A percentile compares a stretch with the other conserved stretches of the same genome.
phyloP scores from a whole-genome alignment of 2,888 invertebrate genomes.

The Noctuana brunneofusca region DNA sequence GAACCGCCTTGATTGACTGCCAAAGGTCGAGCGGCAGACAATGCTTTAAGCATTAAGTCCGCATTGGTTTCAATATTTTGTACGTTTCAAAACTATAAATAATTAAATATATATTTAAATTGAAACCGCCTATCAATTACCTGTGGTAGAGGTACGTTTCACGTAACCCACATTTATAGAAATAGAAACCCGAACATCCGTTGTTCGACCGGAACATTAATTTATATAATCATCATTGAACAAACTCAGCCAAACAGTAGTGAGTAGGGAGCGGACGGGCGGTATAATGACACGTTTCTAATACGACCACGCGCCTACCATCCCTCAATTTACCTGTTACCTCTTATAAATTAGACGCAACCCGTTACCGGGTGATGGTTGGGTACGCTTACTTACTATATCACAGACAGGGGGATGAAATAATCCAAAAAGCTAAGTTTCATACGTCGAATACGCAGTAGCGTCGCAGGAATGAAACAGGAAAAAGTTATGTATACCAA shows the following conservation, averaged over 20 bases:
- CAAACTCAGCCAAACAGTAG: slow-evolving; percentile 66
- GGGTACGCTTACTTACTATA: background rate
- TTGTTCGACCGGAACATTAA: slow-evolving; percentile 52
- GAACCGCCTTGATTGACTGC: no score
- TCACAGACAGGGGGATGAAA: background rate
- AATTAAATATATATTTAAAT: background rate
- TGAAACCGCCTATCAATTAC: slow-evolving; percentile 3
- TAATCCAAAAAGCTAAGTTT: no score
- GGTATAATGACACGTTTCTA: slow-evolving; percentile 65
- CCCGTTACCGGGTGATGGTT: slow-evolving; percentile 63
- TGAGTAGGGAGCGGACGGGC: slow-evolving; percentile 25
- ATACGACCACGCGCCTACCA: slow-evolving; percentile 64
- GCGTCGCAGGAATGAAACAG: no score
- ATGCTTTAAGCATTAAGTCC: no score
- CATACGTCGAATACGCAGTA: no score
- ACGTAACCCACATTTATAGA: slow-evolving; percentile 15
- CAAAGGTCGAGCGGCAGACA: no score
- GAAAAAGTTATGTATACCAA: no score
- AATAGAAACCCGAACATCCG: slow-evolving; percentile 35
- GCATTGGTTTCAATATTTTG: no score
- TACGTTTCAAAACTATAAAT: no score
- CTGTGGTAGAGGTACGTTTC: slow-evolving; percentile 8
- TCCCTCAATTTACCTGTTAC: slow-evolving; percentile 75
- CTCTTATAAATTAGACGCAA: slow-evolving; percentile 76
- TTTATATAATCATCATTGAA: slow-evolving; percentile 66